Percentiles rank a stretch among this genome's conserved stretches.
These are phyloP conservation scores for Danio choprae DNA, from an alignment of 2,797 vertebrate species.

Conservation along the genomic window DNA sequence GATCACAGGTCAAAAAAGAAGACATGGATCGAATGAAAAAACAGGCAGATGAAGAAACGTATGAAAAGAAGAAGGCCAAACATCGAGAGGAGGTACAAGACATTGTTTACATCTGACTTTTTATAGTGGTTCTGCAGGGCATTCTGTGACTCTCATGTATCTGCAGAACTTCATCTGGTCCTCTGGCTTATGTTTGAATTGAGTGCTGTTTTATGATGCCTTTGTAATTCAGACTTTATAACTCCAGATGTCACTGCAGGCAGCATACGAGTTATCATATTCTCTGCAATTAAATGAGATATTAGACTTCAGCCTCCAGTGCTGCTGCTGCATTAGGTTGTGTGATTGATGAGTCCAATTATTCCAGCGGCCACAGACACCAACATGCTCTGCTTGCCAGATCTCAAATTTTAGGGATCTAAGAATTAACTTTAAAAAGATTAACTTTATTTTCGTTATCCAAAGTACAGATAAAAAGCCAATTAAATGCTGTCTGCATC, in stretches of 20 bases:
- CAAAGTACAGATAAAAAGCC: not conserved
- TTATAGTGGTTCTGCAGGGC: not conserved
- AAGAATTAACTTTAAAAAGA: not conserved
- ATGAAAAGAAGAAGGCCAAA: conserved; percentile 77
- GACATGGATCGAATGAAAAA: conserved; percentile 76
- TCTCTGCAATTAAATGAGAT: conserved; percentile 38
- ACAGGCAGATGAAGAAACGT: conserved; percentile 79
- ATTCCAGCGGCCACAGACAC: conserved; percentile 50
- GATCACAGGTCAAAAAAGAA: conserved; percentile 77
- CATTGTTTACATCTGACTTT: conserved; percentile 9
- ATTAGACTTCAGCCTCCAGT: conserved; percentile 39
- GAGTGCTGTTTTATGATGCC: conserved; percentile 3
- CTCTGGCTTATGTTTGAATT: conserved; percentile 4
- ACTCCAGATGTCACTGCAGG: conserved; percentile 75
- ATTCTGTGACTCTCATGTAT: not conserved
- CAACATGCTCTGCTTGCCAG: conserved; percentile 51
- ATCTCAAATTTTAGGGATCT: conserved; percentile 18
- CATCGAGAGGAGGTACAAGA: conserved; percentile 84
- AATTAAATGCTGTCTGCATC: not conserved
- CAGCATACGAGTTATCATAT: conserved; percentile 50
- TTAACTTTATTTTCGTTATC: not conserved
- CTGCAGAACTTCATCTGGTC: not conserved
- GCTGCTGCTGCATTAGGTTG: conserved; percentile 21
- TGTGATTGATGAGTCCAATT: conserved; percentile 55
- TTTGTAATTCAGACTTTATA: conserved; percentile 47